A percentile compares a stretch with the other conserved stretches of the same genome.
phyloP scores from a whole-genome alignment of 2,797 vertebrate species.

The Gymnoscopelus braueri region DNA sequence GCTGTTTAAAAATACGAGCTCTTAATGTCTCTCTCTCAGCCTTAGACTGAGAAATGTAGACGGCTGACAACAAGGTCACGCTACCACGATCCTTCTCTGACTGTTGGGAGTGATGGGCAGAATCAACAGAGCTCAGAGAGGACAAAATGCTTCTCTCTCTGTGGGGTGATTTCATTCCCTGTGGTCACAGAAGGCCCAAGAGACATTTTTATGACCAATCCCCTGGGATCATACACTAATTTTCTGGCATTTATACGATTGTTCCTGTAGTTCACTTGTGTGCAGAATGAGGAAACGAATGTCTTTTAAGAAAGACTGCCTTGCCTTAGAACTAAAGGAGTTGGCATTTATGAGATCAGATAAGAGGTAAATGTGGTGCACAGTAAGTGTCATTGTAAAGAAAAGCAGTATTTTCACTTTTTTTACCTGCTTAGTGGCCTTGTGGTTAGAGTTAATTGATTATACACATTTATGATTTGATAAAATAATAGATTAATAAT shows the following conservation, averaged over 20 bases:
- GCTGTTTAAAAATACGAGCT: conserved; percentile 23
- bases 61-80: conserved; percentile 27
- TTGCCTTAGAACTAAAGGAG: not conserved
- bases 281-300: not conserved
- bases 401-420: no score
- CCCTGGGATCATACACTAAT: no score
- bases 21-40: conserved; percentile 19
- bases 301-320: not conserved
- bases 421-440: no score
- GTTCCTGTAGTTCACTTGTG: not conserved
- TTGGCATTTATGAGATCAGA: not conserved
- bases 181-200: not conserved
- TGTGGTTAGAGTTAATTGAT: no score
- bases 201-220: no score
- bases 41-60: conserved; percentile 22
- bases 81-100: conserved; percentile 20
- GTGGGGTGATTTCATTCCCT: conserved; percentile 34
- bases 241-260: conserved; percentile 7
- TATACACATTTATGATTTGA: no score
- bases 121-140: conserved; percentile 7
- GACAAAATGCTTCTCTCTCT: conserved; percentile 10
- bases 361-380: not conserved
- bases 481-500: no score
- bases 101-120: conserved; percentile 9
- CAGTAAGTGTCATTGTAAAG: not conserved